These are phyloP conservation scores for Borostomias antarcticus DNA, from an alignment of 2,797 vertebrate species.

Conservation along the genomic window DNA sequence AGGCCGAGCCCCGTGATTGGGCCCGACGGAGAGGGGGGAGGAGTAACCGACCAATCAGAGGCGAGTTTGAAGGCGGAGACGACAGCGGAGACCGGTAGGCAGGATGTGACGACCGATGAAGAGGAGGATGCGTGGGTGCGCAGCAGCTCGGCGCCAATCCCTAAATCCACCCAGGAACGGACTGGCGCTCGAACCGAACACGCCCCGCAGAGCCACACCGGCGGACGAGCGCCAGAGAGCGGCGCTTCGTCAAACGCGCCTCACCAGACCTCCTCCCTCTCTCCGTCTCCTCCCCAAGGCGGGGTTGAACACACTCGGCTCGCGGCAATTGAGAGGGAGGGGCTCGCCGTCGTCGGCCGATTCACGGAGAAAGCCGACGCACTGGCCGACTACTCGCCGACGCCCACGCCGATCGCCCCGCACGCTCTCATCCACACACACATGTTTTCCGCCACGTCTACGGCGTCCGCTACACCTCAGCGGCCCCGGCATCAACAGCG, in stretches of 20 bases:
- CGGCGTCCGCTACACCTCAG: background rate
- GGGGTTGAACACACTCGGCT: background rate
- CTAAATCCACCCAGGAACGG: constrained; percentile 12
- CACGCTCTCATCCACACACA: background rate
- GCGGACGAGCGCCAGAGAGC: constrained; percentile 29
- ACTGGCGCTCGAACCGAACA: constrained; percentile 34
- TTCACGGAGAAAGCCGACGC: background rate
- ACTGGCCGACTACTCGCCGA: background rate
- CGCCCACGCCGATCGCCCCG: constrained; percentile 4
- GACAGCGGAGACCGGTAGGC: constrained; percentile 10
- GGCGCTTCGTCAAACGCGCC: background rate
- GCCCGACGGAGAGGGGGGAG: constrained; percentile 19
- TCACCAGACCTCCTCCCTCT: background rate
- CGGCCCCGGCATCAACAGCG: background rate
- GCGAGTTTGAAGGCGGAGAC: constrained; percentile 7
- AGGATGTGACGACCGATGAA: background rate
- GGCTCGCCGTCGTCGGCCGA: background rate
- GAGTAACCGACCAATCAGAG: constrained; percentile 20
- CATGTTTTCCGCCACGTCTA: too few relatives aligned
- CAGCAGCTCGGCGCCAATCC: constrained; percentile 21
- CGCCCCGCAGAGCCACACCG: constrained; percentile 13
- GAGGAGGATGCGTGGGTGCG: background rate
- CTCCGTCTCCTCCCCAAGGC: background rate
- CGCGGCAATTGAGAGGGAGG: background rate
- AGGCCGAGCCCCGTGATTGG: background rate